Conservation (phyloP, 2,113 vertebrate genomes). For the Ciconia stormi region DNA sequence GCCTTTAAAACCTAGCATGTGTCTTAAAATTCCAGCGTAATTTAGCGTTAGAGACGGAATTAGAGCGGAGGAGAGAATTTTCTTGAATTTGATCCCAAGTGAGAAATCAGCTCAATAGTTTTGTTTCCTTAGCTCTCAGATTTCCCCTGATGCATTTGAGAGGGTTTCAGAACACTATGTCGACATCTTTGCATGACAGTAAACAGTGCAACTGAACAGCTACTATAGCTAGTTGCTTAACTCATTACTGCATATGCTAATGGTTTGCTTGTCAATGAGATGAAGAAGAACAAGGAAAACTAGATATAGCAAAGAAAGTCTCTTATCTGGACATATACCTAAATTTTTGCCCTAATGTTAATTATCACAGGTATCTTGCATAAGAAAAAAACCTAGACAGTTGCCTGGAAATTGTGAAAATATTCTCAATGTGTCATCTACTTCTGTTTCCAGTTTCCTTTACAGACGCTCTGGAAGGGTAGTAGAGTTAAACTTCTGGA, state of each 20-base stretch:
- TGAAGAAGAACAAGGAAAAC: neutral
- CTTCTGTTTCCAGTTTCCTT: slow-evolving; percentile 78
- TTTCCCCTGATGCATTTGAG: neutral
- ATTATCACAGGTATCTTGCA: neutral
- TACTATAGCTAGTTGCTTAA: neutral
- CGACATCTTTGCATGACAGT: neutral
- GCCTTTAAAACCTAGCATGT: neutral
- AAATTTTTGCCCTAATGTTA: neutral
- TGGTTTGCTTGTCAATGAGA: neutral
- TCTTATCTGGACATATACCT: neutral
- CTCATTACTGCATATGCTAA: neutral
- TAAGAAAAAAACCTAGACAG: neutral
- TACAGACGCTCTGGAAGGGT: slow-evolving; percentile 88
- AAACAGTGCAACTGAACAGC: neutral
- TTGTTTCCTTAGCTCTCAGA: neutral
- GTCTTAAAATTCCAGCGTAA: neutral
- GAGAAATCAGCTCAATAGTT: neutral
- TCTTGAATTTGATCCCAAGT: neutral
- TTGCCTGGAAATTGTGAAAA: neutral
- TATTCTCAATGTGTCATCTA: neutral
- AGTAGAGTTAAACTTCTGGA: slow-evolving; percentile 85
- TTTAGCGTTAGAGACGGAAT: neutral
- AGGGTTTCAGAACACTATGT: neutral
- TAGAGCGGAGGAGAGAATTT: neutral
- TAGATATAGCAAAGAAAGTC: neutral